Percentiles rank a stretch among this genome's conserved stretches.
Evolutionary conservation across 2,888 invertebrate species (phyloP).

Genomic region (Leptura quadrifasciata): DNA sequence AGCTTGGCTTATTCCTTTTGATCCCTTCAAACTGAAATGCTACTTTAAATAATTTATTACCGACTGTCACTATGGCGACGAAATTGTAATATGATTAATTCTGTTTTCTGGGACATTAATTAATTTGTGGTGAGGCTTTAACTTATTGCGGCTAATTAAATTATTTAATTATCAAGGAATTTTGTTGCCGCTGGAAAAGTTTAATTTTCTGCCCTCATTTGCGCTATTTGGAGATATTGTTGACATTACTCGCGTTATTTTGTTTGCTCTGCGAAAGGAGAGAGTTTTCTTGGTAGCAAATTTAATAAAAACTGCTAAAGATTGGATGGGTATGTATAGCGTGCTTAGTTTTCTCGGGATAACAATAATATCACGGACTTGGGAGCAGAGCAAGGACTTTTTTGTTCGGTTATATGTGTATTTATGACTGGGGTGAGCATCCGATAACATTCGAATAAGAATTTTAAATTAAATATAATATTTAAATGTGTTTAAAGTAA

Average conservation of each 20-base stretch:
- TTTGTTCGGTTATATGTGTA: too few relatives aligned
- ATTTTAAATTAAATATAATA: too few relatives aligned
- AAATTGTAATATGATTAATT: conserved; percentile 38
- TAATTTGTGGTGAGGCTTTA: conserved; percentile 32
- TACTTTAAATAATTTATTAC: conserved; percentile 33
- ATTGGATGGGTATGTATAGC: neutral
- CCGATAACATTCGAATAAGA: too few relatives aligned
- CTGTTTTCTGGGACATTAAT: conserved; percentile 37
- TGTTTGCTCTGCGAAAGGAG: conserved; percentile 18
- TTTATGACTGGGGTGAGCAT: too few relatives aligned
- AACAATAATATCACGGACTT: neutral
- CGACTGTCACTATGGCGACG: conserved; percentile 32
- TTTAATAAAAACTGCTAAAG: conserved; percentile 25
- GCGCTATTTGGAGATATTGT: conserved; percentile 27
- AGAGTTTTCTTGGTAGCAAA: conserved; percentile 6
- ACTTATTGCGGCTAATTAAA: conserved; percentile 38
- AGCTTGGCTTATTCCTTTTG: conserved; percentile 25
- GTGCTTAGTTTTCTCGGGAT: neutral
- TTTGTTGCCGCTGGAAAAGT: conserved; percentile 26
- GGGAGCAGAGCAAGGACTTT: neutral
- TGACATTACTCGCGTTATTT: conserved; percentile 35
- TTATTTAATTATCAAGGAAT: conserved; percentile 38
- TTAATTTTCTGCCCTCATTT: conserved; percentile 36
- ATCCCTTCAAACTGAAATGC: conserved; percentile 18
- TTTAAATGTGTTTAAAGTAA: too few relatives aligned